These are phyloP conservation scores for Phasianus colchicus DNA, from an alignment of 2,113 vertebrate genomes.

Conservation along the genomic window DNA sequence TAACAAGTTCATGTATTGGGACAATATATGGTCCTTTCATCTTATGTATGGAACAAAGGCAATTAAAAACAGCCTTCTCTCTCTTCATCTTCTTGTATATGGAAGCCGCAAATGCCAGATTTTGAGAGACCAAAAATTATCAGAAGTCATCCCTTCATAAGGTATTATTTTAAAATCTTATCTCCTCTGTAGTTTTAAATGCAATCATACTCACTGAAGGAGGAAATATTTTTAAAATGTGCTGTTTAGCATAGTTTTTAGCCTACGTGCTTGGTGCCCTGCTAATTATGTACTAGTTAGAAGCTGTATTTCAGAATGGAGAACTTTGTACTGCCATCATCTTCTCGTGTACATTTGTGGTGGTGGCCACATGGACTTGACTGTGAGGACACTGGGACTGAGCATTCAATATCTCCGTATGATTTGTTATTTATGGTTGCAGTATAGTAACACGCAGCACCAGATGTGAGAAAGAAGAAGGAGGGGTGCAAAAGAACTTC, in stretches of 20 bases:
- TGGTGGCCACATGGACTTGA: not conserved
- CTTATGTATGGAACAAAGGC: not conserved
- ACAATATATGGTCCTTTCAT: not conserved
- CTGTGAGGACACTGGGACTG: not conserved
- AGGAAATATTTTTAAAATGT: not conserved
- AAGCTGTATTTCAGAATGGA: not conserved
- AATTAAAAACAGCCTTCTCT: not conserved
- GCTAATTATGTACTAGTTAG: not conserved
- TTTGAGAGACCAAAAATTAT: not conserved
- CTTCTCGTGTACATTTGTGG: not conserved
- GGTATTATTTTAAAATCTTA: not conserved
- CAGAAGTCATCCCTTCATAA: not conserved
- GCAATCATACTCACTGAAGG: not conserved
- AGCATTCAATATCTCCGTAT: not conserved
- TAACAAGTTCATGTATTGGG: not conserved
- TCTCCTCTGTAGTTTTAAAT: not conserved
- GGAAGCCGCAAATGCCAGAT: not conserved
- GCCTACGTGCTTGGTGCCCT: not conserved
- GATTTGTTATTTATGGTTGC: not conserved
- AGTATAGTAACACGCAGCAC: not conserved
- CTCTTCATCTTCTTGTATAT: not conserved
- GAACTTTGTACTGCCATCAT: not conserved
- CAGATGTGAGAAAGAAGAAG: constrained; percentile 24
- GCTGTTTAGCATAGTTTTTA: not conserved
- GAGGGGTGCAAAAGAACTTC: constrained; percentile 31